Base-by-base conservation (phyloP, 1,140 invertebrate genomes). In the Melipona quadrifasciata region DNA sequence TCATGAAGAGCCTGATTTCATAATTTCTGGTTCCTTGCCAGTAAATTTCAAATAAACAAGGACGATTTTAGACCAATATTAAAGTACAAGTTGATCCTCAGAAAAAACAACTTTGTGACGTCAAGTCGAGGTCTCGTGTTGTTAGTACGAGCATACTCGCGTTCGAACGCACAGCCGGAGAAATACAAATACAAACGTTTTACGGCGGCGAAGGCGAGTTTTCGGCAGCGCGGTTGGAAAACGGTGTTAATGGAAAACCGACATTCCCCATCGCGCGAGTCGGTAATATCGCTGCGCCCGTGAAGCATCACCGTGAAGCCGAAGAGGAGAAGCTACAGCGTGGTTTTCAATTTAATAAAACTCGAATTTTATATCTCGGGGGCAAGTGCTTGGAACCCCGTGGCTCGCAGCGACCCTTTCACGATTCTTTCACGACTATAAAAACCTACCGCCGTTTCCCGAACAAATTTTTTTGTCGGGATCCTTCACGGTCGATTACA, bases 221-320 rank as follows among this genome's bases (percentile, higher is more conserved):
- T 24, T 21, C 57, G 17, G 47, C 27, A 53, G 12, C 14, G 47
- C 14, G 39, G 58, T 21, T n/a, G 57, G 47, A 34, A 65, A 83
- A 71, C 75, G 65, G 67, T 72, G 82, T 84, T 84, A 84, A 84
- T 84, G 75, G 75, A 68, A 79, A 79, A 72, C 21, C 72, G 31
- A 57, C 51, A 76, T 61, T 79, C 2, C 82, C 67, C 67, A 19
- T 73, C 31, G 53, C 17, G 39, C 16, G 58, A 53, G 65, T 64
- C 79, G 6, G 80, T 76, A 75, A 75, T 76, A 82, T 67, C 47
- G 72, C 34, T 65, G 55, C 27, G 61, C 21, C 21, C 76, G 61
- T 39, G n/a, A n/a, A n/a, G 47, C 27, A 16, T 2, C 16, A 14
- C 16, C 57, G n/a, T 73, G 27, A 75, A 82, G 31, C 51, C 39